A percentile compares a stretch with the other conserved stretches of the same genome.
Conservation (phyloP, 2,888 invertebrate genomes). For the Nymphalis polychloros region DNA sequence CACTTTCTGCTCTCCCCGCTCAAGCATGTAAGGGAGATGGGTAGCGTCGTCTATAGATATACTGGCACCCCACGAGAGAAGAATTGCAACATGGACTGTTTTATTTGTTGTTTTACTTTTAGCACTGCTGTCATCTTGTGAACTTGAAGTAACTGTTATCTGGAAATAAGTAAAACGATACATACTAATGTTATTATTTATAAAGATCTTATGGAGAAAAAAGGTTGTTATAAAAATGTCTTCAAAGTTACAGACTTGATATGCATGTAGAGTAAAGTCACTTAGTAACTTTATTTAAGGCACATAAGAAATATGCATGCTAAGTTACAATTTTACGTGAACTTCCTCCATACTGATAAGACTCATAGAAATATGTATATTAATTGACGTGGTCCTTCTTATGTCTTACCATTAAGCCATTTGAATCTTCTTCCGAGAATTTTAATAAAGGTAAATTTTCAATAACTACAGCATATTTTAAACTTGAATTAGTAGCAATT, state of each 20-base stretch:
- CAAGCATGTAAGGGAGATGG: constrained; percentile 73
- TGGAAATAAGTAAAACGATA: constrained; percentile 43
- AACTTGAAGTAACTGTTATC: constrained; percentile 59
- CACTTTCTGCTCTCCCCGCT: constrained; percentile 66
- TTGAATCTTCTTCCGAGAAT: constrained; percentile 65
- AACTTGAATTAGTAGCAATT: constrained; percentile 50
- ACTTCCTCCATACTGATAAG: too few relatives aligned
- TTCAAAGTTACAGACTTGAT: too few relatives aligned
- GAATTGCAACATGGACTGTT: constrained; percentile 58
- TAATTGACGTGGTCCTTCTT: too few relatives aligned
- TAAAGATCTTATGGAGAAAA: too few relatives aligned
- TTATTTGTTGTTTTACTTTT: constrained; percentile 33
- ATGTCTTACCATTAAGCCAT: constrained; percentile 60
- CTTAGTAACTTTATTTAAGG: too few relatives aligned
- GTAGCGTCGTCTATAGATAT: constrained; percentile 51
- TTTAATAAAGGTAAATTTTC: constrained; percentile 61
- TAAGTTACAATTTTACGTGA: too few relatives aligned
- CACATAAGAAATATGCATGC: too few relatives aligned
- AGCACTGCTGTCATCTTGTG: constrained; percentile 47
- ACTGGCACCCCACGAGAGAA: constrained; percentile 69
- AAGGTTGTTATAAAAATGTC: too few relatives aligned
- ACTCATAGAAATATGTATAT: too few relatives aligned
- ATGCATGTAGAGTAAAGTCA: too few relatives aligned
- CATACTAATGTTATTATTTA: neutral
- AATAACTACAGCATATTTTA: constrained; percentile 60